Evolutionary conservation across 2,797 vertebrate genomes (phyloP), one percentile per base, ranked within the genome.

Genomic region (Bradypodion pumilum): DNA sequence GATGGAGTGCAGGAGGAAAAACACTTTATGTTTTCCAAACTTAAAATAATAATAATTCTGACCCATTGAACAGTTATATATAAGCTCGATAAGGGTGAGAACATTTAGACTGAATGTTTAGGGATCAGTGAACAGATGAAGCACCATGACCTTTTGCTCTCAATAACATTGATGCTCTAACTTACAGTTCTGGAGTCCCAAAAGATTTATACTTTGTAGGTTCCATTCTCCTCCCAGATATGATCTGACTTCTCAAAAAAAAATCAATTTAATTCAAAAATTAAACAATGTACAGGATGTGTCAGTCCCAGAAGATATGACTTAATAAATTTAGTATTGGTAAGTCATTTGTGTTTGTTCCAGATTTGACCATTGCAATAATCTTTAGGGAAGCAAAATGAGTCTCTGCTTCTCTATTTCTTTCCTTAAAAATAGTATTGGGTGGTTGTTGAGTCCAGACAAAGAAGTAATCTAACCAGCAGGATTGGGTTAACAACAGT

Each of bases 241-340:
- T 49, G 80, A 83, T 60, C 65, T 70, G n/a, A 72, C 23, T 77
- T 65, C 15, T 12, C 15, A 32, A 85, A 91, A 92, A 85, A 89
- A 88, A 74, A 89, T 92, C 73, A 87, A 69, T 89, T 87, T 80
- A 78, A 56, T 83, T 80, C 79, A 75, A 82, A 85, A 85, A 87
- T 86, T 32, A 85, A 32, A 74, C 88, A 86, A 52, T 32, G 46
- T 81, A 59, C 27, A 72, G 68, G 29, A 27, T 84, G 78, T 65
- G 27, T 81, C 52, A 74, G 0, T 87, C 82, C 46, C 75, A 35
- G 72, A 62, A 68, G 76, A 81, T 84, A 9, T 88, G 80, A 1
- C 65, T 91, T 86, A 86, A 68, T 77, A 90, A 89, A 88, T 29
- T n/a, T 77, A n/a, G 62, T n/a, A 32, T 12, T n/a, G 10, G 29